Base-by-base conservation (phyloP, 1,140 invertebrate species). In the Carposina sasakii region DNA sequence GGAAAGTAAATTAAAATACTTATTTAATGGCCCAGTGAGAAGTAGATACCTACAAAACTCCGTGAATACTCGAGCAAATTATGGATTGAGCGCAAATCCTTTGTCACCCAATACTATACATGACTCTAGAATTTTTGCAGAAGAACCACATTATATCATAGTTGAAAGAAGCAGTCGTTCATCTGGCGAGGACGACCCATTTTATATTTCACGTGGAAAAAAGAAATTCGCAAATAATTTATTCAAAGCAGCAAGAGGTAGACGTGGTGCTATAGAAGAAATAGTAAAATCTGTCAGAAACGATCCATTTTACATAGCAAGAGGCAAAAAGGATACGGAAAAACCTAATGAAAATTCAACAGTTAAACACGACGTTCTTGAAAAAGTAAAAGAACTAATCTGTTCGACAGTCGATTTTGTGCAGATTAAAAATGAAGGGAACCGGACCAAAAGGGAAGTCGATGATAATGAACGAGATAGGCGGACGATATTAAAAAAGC, bases 271-370 rank as follows among this genome's bases (percentile, higher is more conserved):
- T 0, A 49, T 84, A 22, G 81, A 84, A 54, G 74, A 84, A 42
- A 61, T 84, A 10, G 68, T 81, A 0, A 81, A 81, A 62, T 76
- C 75, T 1, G 72, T 84, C 8, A 58, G 75, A 17, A 78, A 79
- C 28, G 81, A 84, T 58, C 81, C 81, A n/a, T 84, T 66, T 56
- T 81, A 79, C 42, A 81, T 82, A 33, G 76, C 76, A 1, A 57
- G 81, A 62, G 81, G 81, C 20, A 84, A 84, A 54, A 84, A 79
- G 42, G 54, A 69, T 52, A 15, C 15, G 0, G 28, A 23, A 28
- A 39, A 47, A 13, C 63, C 59, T 40, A 20, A 54, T n/a, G 54
- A 39, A 12, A 72, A 79, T 31, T 31, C 60, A 4, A 68, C 65
- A 2, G 34, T 52, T 16, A 37, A 16, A 21, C 50, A 51, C 12